Base-by-base conservation (phyloP, 1,140 invertebrate species). In the Panulirus ornatus region DNA sequence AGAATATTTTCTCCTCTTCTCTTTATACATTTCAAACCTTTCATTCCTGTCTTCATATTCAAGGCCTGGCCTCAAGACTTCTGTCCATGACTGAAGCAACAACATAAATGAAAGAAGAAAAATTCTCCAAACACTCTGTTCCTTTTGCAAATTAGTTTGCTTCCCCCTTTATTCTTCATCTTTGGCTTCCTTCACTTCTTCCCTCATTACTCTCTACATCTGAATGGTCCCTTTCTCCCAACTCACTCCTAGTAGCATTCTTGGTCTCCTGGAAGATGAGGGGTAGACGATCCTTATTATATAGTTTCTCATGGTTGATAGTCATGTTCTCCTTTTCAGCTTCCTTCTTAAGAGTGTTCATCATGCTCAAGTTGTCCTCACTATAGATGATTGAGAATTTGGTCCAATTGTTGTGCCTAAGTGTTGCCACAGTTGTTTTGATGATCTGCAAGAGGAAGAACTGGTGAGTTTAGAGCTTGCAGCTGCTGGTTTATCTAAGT, bases 301-400 rank as follows among this genome's bases (percentile, higher is more conserved):
- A 83, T 0, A 27, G 30, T 16, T 11, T 38, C 42, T 73, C 70
- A 38, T 89, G 88, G 47, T 89, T 89, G 36, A 89, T 83, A 8
- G 66, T 89, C 88, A 89, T 89, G 36, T 84, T 82, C n/a, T 54
- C 30, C 16, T 16, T 38, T 2, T 8, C 0, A 1, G 88, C 88
- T 51, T 83, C 88, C 34, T 40, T 27, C 36, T 40, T 75, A 42
- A 89, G 71, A 0, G 88, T 89, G n/a, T 89, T 70, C 78, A 75
- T 83, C 44, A 73, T 89, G 79, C 76, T 89, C 2, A 19, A 47
- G 0, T 76, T 40, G n/a, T 84, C 88, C 1, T 54, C 34, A 0
- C 34, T 83, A 22, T 89, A 89, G 44, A 89, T 83, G 36, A 89
- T 76, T 19, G 88, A 89, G 70, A 89, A 89, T 6, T 63, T 71